phyloP scores from a whole-genome alignment of 1,140 invertebrate genomes.

The Drosophila auraria region DNA sequence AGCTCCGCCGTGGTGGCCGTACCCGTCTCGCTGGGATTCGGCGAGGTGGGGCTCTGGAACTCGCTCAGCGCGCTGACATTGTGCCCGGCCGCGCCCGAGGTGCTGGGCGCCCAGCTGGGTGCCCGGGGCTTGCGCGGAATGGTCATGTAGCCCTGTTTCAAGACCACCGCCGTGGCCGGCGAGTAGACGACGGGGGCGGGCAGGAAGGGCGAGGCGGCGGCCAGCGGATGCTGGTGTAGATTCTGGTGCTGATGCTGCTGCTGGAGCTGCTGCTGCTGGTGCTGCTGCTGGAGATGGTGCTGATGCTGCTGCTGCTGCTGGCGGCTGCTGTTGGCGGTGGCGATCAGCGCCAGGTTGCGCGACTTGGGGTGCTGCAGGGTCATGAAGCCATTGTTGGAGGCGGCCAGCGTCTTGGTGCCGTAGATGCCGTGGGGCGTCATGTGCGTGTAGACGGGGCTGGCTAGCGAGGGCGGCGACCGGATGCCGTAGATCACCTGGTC shows the following conservation, averaged over 20 bases:
- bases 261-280: constrained; percentile 66
- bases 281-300: constrained; percentile 76
- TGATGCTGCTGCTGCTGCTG: constrained; percentile 54
- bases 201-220: constrained; percentile 88
- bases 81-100: constrained; percentile 84
- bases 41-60: constrained; percentile 85
- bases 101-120: constrained; percentile 92
- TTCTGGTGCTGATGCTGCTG: constrained; percentile 72
- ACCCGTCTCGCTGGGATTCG: constrained; percentile 85
- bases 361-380: constrained; percentile 84
- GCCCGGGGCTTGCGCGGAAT: constrained; percentile 92
- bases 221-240: constrained; percentile 84
- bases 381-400: constrained; percentile 80
- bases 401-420: constrained; percentile 74
- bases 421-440: constrained; percentile 83
- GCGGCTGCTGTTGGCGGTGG: constrained; percentile 86
- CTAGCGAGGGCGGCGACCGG: constrained; percentile 73
- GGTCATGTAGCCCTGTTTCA: constrained; percentile 93
- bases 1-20: constrained; percentile 86
- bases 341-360: constrained; percentile 76
- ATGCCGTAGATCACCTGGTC: constrained; percentile 86
- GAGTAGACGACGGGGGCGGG: constrained; percentile 86
- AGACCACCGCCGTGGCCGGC: constrained; percentile 86
- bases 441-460: constrained; percentile 84
- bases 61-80: constrained; percentile 67